A percentile compares a stretch with the other conserved stretches of the same genome.
phyloP scores from a whole-genome alignment of 2,797 vertebrate species.

The Clarias platycephalus region DNA sequence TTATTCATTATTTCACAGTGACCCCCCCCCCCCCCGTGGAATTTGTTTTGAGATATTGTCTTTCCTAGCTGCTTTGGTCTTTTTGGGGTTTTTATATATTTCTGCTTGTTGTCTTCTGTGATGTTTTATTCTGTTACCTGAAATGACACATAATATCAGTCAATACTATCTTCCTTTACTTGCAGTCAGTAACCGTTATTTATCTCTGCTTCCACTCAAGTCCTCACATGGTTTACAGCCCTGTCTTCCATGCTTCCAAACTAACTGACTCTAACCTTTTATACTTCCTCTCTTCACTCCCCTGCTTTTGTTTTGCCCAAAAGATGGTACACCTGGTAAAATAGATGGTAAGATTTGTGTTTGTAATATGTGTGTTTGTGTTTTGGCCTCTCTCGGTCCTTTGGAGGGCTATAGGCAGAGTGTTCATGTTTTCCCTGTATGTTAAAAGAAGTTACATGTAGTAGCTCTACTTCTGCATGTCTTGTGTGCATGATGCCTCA shows the following conservation, averaged over 20 bases:
- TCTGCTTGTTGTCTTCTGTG: not conserved
- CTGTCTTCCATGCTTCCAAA: conserved; percentile 46
- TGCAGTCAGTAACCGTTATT: conserved; percentile 30
- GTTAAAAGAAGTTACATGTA: conserved; percentile 54
- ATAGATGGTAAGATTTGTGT: conserved; percentile 88
- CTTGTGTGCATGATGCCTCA: conserved; percentile 80
- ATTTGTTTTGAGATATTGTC: not conserved
- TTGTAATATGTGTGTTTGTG: conserved; percentile 48
- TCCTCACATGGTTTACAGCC: conserved; percentile 42
- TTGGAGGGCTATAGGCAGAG: conserved; percentile 68
- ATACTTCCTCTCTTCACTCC: conserved; percentile 73
- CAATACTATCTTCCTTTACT: conserved; percentile 25
- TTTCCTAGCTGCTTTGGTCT: not conserved
- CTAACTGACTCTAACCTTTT: conserved; percentile 55
- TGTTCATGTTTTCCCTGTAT: conserved; percentile 60
- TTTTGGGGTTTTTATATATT: not conserved
- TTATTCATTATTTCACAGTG: not conserved
- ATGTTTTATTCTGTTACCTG: conserved; percentile 1
- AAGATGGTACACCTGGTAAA: conserved; percentile 96
- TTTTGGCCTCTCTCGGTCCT: conserved; percentile 46
- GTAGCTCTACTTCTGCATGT: conserved; percentile 84
- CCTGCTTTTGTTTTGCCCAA: conserved; percentile 81
- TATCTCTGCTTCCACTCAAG: conserved; percentile 43
- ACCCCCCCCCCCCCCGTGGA: not conserved
- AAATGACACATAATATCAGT: not conserved